A percentile compares a stretch with the other conserved stretches of the same genome.
Evolutionary conservation across 2,888 invertebrate species (phyloP).

Genomic region (Eustalomyia histrio): DNA sequence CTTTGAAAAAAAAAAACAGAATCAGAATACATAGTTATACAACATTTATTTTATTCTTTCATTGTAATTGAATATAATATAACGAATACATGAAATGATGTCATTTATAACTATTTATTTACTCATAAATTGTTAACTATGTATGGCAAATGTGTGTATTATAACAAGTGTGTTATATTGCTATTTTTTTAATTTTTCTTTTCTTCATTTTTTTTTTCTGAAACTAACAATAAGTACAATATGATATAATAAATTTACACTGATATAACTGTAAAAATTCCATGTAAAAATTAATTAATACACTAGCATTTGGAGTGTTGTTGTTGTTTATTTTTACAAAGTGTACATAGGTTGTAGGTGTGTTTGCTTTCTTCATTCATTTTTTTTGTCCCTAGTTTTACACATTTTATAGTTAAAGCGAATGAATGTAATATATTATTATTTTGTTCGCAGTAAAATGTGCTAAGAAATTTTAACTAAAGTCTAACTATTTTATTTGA

Average conservation of each 20-base stretch:
- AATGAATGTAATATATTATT: slow-evolving; percentile 11
- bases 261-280: slow-evolving; percentile 55
- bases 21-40: no score
- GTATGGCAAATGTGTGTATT: slow-evolving; percentile 53
- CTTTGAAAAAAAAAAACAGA: not conserved
- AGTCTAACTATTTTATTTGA: not conserved
- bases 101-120: slow-evolving; percentile 59
- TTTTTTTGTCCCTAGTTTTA: not conserved
- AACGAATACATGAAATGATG: slow-evolving; percentile 60
- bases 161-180: not conserved
- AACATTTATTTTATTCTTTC: not conserved
- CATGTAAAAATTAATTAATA: slow-evolving; percentile 55
- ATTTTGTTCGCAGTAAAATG: slow-evolving; percentile 1
- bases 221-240: slow-evolving; percentile 28
- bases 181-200: not conserved
- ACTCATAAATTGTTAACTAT: slow-evolving; percentile 62
- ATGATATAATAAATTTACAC: slow-evolving; percentile 44
- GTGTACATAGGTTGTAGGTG: slow-evolving; percentile 19
- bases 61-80: slow-evolving; percentile 59
- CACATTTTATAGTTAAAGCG: not conserved
- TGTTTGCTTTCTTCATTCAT: slow-evolving; percentile 5
- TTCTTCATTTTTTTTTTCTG: not conserved
- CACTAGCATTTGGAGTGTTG: slow-evolving; percentile 12
- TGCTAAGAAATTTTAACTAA: not conserved
- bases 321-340: not conserved